phyloP scores from a whole-genome alignment of 1,140 invertebrate genomes.

The Heliconius eleuchia region DNA sequence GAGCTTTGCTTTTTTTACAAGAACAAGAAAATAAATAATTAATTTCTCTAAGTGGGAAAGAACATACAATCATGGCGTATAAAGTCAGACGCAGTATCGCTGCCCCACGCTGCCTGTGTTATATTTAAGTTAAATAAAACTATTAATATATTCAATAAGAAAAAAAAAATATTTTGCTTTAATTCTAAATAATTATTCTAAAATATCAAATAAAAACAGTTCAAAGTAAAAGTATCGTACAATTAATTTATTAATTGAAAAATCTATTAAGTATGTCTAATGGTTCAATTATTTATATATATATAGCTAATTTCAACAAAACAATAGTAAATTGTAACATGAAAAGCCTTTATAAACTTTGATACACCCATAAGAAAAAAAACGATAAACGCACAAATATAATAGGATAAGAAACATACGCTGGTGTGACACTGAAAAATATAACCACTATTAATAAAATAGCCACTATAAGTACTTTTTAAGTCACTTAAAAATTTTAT shows the following conservation, averaged over 20 bases:
- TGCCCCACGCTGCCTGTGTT: no score
- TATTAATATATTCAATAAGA: no score
- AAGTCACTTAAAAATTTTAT: constrained; percentile 18
- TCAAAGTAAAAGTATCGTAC: not conserved
- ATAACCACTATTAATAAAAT: constrained; percentile 24
- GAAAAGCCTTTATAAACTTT: constrained; percentile 13
- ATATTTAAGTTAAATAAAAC: no score
- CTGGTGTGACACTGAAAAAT: constrained; percentile 20
- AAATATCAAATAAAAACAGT: not conserved
- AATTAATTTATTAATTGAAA: not conserved
- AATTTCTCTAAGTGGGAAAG: no score
- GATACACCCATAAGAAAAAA: constrained; percentile 34
- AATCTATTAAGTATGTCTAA: not conserved
- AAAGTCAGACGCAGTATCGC: not conserved
- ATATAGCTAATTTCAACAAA: not conserved
- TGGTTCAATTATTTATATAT: not conserved
- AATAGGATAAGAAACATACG: constrained; percentile 26
- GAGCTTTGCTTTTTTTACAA: no score
- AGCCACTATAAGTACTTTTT: constrained; percentile 15
- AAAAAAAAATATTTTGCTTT: not conserved
- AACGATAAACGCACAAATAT: constrained; percentile 2
- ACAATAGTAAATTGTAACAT: not conserved
- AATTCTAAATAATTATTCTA: not conserved
- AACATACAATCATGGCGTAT: not conserved
- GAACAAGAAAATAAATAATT: no score